phyloP scores from a whole-genome alignment of 35 echinoderm and acorn worm genomes.

The Stichopus chloronotus region DNA sequence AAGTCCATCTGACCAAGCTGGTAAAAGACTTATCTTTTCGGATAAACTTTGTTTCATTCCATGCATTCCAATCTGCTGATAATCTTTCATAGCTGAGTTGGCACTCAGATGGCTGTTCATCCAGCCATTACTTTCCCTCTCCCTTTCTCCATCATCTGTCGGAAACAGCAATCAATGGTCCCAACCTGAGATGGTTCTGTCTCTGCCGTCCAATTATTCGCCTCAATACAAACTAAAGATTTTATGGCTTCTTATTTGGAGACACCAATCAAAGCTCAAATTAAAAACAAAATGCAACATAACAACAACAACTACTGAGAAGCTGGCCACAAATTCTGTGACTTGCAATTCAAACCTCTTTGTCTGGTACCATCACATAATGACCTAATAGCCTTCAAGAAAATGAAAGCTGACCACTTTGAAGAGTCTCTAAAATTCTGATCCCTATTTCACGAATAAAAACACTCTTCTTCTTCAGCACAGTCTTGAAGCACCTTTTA shows the following conservation, averaged over 20 bases:
- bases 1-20: slow-evolving; percentile 15
- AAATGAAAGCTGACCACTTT: too few relatives aligned
- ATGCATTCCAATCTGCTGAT: slow-evolving; percentile 27
- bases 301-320: too few relatives aligned
- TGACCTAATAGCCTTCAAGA: too few relatives aligned
- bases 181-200: not conserved
- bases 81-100: slow-evolving; percentile 24
- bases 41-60: not conserved
- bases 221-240: not conserved
- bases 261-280: not conserved
- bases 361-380: too few relatives aligned
- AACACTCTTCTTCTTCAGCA: too few relatives aligned
- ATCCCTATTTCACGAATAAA: too few relatives aligned
- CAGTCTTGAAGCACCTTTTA: too few relatives aligned
- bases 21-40: slow-evolving; percentile 16
- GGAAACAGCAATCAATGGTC: not conserved
- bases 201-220: not conserved
- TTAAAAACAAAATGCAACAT: not conserved
- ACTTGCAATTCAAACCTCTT: too few relatives aligned
- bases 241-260: not conserved
- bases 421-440: too few relatives aligned
- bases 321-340: too few relatives aligned
- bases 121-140: not conserved
- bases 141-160: not conserved
- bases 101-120: slow-evolving; percentile 21